Evolutionary conservation across 1,140 invertebrate genomes (phyloP), one percentile per base, ranked within the genome.

Genomic region (Acyrthosiphon pisum): DNA sequence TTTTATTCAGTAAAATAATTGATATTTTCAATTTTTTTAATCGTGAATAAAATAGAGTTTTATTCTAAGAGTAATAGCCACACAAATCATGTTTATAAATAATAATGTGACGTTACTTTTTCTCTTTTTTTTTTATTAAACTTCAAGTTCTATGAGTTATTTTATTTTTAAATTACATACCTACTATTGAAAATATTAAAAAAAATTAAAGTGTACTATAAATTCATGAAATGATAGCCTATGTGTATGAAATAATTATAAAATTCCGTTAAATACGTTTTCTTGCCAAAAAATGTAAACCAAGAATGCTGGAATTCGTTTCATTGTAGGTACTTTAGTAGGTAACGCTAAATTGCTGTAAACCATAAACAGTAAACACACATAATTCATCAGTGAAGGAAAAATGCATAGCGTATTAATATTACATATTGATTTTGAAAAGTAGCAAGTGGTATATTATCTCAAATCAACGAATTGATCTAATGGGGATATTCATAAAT

Each of bases 271-370:
- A 41, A 56, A 89, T 56, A 53, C 48, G 35, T n/a, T 53, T 89
- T 87, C 30, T 23, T 50, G 20, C 0, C 2, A n/a, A 53, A 89
- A 89, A 56, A 89, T 89, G 18, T 20, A 30, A 89, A 26, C 46
- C 23, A 41, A 56, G 88, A 89, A 56, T 56, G 88, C 23, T 89
- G 50, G 50, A 89, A 89, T 89, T 89, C 35, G 88, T 56, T 89
- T 56, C 23, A 89, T 89, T 53, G 88, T 56, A 56, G 11, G 9
- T 46, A n/a, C 4, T 86, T 22, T 23, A 46, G 84, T 6, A 30
- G 8, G 37, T 48, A 56, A 56, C 23, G 23, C 11, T 30, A 26
- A n/a, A 89, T 53, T 89, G 26, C 48, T 56, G n/a, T 53, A 37
- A 35, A 37, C 88, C 23, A 26, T 89, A 56, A 26, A 56, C 22